Conservation (phyloP, 2,797 vertebrate species). For the Cercopithecus neglectus region DNA sequence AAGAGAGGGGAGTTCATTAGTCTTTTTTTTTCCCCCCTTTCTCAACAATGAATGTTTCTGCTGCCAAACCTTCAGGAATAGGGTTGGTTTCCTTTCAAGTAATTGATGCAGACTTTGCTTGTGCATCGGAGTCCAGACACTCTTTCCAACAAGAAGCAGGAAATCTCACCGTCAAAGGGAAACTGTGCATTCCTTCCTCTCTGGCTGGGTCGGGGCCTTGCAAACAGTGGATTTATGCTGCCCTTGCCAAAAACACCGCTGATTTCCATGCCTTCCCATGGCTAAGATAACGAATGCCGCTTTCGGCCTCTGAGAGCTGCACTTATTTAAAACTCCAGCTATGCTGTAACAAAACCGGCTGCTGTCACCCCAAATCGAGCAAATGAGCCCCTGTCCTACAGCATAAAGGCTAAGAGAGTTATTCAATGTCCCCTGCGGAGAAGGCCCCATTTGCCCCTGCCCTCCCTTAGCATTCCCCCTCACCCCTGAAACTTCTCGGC, state of each 20-base stretch:
- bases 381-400: slow-evolving; percentile 84
- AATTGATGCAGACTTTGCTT: slow-evolving; percentile 87
- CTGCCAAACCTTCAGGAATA: slow-evolving; percentile 83
- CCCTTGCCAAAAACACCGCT: slow-evolving; percentile 85
- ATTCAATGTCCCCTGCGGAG: slow-evolving; percentile 92
- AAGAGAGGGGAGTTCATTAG: slow-evolving; percentile 72
- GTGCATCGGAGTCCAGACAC: slow-evolving; percentile 83
- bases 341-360: slow-evolving; percentile 85
- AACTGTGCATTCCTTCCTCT: slow-evolving; percentile 86
- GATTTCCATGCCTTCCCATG: slow-evolving; percentile 86
- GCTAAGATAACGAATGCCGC: slow-evolving; percentile 90
- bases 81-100: slow-evolving; percentile 88
- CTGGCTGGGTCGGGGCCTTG: slow-evolving; percentile 83
- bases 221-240: slow-evolving; percentile 86
- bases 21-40: slow-evolving; percentile 54
- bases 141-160: slow-evolving; percentile 87
- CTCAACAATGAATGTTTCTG: slow-evolving; percentile 85
- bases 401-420: slow-evolving; percentile 88
- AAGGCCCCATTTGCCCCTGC: slow-evolving; percentile 89
- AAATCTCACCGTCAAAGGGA: slow-evolving; percentile 89
- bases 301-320: slow-evolving; percentile 82
- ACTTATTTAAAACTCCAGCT: slow-evolving; percentile 84
- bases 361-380: slow-evolving; percentile 89
- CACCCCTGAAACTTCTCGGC: slow-evolving; percentile 78
- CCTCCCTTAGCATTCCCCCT: slow-evolving; percentile 83